Percentiles rank a stretch among this genome's conserved stretches.
phyloP scores from a whole-genome alignment of 2,113 vertebrate species.

The Cheirogaleus medius region DNA sequence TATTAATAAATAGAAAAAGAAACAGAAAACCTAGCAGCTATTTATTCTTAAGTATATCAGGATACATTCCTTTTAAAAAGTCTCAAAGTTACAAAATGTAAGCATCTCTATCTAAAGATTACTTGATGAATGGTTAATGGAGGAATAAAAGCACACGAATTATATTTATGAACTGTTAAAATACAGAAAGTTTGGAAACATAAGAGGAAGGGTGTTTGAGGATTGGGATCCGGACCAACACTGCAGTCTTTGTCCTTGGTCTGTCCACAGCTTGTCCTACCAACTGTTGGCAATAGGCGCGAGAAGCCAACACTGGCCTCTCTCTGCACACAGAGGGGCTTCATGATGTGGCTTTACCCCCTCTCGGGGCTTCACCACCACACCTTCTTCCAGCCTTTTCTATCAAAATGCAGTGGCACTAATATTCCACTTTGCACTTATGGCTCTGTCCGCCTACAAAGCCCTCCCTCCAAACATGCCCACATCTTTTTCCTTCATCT shows the following conservation, averaged over 20 bases:
- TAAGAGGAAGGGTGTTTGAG: neutral
- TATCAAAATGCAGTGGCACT: too few species aligned
- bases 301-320: too few species aligned
- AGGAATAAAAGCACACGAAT: neutral
- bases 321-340: rapidly evolving
- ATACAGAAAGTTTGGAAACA: neutral
- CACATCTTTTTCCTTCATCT: neutral
- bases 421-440: too few species aligned
- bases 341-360: rapidly evolving
- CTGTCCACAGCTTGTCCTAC: rapidly evolving
- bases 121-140: neutral
- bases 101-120: neutral
- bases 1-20: neutral
- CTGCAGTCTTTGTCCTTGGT: neutral
- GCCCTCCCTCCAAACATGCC: rapidly evolving
- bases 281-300: rapidly evolving
- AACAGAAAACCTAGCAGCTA: neutral
- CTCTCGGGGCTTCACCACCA: neutral
- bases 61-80: neutral
- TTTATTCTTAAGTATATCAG: neutral
- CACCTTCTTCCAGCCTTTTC: neutral
- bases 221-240: rapidly evolving
- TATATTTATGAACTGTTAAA: neutral
- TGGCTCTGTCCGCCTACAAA: neutral
- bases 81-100: neutral